Conservation (phyloP, 92 coral and sea anemone genomes). For the Porites evermanni region DNA sequence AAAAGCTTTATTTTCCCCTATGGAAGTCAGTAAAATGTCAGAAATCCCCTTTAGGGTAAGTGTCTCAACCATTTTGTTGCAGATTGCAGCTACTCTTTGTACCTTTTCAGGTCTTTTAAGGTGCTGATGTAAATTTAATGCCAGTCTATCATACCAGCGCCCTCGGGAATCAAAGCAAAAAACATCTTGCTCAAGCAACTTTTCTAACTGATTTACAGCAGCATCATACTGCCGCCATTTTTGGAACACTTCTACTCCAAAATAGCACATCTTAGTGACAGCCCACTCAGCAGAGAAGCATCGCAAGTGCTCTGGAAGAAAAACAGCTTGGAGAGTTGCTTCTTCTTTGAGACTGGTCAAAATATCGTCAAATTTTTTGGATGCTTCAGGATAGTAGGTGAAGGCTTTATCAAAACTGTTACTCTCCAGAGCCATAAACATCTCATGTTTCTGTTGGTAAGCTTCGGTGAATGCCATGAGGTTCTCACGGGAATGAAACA, state of each 20-base stretch:
- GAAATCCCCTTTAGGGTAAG: no score
- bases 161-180: constrained; percentile 91
- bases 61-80: no score
- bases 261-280: constrained; percentile 90
- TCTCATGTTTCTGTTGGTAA: constrained; percentile 82
- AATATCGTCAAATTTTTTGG: constrained; percentile 51
- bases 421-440: constrained; percentile 81
- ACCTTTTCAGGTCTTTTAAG: constrained; percentile 92
- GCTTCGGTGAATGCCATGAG: constrained; percentile 80
- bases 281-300: constrained; percentile 93
- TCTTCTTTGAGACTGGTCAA: constrained; percentile 48
- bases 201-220: constrained; percentile 83
- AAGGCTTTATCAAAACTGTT: constrained; percentile 76
- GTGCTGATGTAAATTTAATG: constrained; percentile 94
- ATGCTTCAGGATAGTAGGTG: constrained; percentile 74
- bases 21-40: no score
- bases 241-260: constrained; percentile 94
- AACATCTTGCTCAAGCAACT: constrained; percentile 73
- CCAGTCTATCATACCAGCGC: constrained; percentile 94
- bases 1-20: no score
- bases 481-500: constrained; percentile 76
- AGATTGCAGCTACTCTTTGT: neutral
- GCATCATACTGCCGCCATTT: constrained; percentile 81
- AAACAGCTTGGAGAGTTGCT: constrained; percentile 30
- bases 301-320: constrained; percentile 83